Evolutionary conservation across 2,113 vertebrate species (phyloP), one percentile per base, ranked within the genome.

Genomic region (Phrynosoma blainvillii): DNA sequence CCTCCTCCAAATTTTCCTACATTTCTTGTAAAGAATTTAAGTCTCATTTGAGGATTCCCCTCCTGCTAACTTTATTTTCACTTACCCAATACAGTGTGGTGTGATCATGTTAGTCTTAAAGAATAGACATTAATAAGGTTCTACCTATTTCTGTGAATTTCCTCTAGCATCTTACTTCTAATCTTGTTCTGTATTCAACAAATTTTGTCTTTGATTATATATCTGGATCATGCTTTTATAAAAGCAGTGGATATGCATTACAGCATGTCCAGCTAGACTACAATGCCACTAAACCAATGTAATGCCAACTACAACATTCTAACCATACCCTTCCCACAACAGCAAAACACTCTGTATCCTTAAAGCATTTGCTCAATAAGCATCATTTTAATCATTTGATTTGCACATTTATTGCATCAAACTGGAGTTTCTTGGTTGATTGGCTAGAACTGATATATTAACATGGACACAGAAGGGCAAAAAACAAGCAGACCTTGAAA

Each of bases 11-110:
- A n/a, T n/a, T 75, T 23, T 52, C 62, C 56, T 82, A 86, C 79
- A 52, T 77, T 76, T 90, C 70, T 85, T 66, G 1, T 1, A 84
- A 18, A 87, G 84, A 54, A 86, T 82, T 83, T 65, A 93, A 85
- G 42, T 59, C 82, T 74, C 12, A 30, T 73, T 56, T 52, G 54
- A 11, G 85, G 84, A 23, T 82, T 62, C 47, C 21, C 54, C 13
- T 4, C 21, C 4, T 2, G 79, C n/a, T n/a, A 32, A 32, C 47
- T 36, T 86, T 84, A 88, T 83, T 87, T 74, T 84, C 71, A 75
- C 0, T 62, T 1, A 65, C 14, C 78, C 6, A 74, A 70, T 73
- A 74, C 65, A 90, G 40, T 1, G 25, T 1, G 59, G 40, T 1
- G 25, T 1, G 66, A 85, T 25, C 54, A 82, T 42, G 1, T 65